Percentiles rank a stretch among this genome's conserved stretches.
These are phyloP conservation scores for Pharmacophagus antenor DNA, from an alignment of 2,888 invertebrate species.

Conservation along the genomic window DNA sequence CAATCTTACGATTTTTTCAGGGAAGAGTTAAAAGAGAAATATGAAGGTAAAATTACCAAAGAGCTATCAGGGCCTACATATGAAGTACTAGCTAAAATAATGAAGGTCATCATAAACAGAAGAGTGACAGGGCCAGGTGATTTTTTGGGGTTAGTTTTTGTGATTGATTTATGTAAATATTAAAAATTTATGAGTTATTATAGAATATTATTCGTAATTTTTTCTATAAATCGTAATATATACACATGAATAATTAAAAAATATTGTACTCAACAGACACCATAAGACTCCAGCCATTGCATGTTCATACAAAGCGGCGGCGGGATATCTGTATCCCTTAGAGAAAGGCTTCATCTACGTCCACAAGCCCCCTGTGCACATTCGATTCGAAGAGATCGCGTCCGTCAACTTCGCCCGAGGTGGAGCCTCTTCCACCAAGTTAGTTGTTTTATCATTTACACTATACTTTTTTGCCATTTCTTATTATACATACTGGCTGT, in stretches of 20 bases:
- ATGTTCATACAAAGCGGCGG: slow-evolving; percentile 98
- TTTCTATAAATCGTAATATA: neutral
- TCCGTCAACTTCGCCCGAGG: slow-evolving; percentile 97
- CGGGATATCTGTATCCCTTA: slow-evolving; percentile 97
- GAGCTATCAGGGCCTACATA: slow-evolving; percentile 96
- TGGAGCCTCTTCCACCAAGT: slow-evolving; percentile 85
- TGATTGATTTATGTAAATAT: neutral
- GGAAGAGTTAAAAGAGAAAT: slow-evolving; percentile 95
- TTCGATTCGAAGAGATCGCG: slow-evolving; percentile 97
- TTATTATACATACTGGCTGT: neutral
- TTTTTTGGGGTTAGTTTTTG: slow-evolving; percentile 87
- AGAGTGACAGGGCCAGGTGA: slow-evolving; percentile 97
- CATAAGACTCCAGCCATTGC: slow-evolving; percentile 94
- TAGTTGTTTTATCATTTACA: slow-evolving; percentile 33
- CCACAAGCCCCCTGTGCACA: slow-evolving; percentile 98
- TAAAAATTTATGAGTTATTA: neutral
- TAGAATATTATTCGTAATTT: no score
- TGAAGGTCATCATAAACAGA: slow-evolving; percentile 96
- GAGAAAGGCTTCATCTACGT: slow-evolving; percentile 99
- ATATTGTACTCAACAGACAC: slow-evolving; percentile 76
- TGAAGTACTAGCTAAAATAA: slow-evolving; percentile 96
- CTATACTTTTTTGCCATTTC: neutral
- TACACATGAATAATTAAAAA: neutral
- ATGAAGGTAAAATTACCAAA: slow-evolving; percentile 94
- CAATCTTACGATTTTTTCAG: slow-evolving; percentile 62